Base-by-base conservation (phyloP, 2,888 invertebrate genomes). In the Leptinotarsa juncta region DNA sequence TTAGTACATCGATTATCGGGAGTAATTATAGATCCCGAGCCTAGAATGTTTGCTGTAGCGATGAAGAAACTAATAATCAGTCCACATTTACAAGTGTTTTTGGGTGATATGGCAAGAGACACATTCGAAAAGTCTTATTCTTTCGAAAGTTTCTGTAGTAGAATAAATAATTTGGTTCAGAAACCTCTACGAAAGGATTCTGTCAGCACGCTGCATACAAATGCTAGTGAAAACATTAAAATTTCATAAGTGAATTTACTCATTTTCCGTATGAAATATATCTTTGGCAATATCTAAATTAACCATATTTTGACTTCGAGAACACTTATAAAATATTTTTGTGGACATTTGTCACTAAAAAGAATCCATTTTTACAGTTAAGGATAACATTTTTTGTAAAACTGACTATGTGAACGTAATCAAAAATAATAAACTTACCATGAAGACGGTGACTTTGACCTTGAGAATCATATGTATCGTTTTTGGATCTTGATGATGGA, bases 41-140 rank as follows among this genome's bases (percentile, higher is more conserved):
- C 86, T 0, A 81, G 81, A 53, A 81, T 84, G 32, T 83, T 87
- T 73, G 86, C 87, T 0, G 80, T 82, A 0, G 85, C 85, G 0
- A 83, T 87, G 83, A 83, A 82, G 70, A 87, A 86, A 77, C 68
- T 87, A 14, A 81, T 85, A 42, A 81, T 80, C 71, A 86, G 84
- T 76, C 84, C 84, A 0, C 84, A 85, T 71, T 78, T 87, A 71
- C 84, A 84, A 70, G 79, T 82, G 15, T 87, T 87, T 77, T 75
- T 87, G 67, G 84, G 86, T 14, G 85, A 86, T 70, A 86, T 87
- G 85, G 85, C 86, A 0, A 82, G 80, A 66, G 85, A 86, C 32
- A 73, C 82, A 0, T 87, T 84, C 69, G 75, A 81, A 4, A 83
- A 83, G 65, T 79, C 82, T 14, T 87, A 83, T 71, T 83, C 85